Conservation (phyloP, 1,140 invertebrate genomes). For the Anagrus nilaparvatae region DNA sequence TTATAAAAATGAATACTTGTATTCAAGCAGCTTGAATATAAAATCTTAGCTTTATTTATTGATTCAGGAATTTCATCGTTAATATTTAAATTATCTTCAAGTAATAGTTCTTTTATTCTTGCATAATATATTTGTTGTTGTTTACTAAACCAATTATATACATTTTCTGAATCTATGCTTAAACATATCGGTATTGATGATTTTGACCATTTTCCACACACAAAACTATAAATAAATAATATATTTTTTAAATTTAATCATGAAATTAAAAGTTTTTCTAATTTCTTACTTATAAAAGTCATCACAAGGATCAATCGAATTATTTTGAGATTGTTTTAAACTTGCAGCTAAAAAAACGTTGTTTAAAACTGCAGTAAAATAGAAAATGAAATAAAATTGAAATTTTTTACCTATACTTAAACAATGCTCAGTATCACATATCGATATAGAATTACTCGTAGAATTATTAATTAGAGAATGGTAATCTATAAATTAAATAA, state of each 20-base stretch:
- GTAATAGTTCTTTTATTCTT: slow-evolving; percentile 47
- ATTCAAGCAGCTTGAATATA: slow-evolving; percentile 56
- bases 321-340: slow-evolving; percentile 39
- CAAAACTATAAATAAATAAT: slow-evolving; percentile 26
- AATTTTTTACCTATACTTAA: no score
- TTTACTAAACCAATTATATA: slow-evolving; percentile 62
- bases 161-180: no score
- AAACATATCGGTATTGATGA: slow-evolving; percentile 56
- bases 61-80: slow-evolving; percentile 41
- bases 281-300: slow-evolving; percentile 40
- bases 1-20: no score
- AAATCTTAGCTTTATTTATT: slow-evolving; percentile 49
- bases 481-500: no score
- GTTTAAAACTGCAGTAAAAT: no score
- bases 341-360: slow-evolving; percentile 35
- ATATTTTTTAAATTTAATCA: slow-evolving; percentile 1
- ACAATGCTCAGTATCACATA: no score
- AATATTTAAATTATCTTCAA: slow-evolving; percentile 40
- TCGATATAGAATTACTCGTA: no score
- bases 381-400: no score
- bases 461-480: no score
- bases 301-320: slow-evolving; percentile 36
- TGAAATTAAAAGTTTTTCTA: no score
- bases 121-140: slow-evolving; percentile 45
- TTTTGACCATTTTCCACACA: slow-evolving; percentile 58